Base-by-base conservation (phyloP, 2,797 vertebrate genomes). In the Balearica regulorum region DNA sequence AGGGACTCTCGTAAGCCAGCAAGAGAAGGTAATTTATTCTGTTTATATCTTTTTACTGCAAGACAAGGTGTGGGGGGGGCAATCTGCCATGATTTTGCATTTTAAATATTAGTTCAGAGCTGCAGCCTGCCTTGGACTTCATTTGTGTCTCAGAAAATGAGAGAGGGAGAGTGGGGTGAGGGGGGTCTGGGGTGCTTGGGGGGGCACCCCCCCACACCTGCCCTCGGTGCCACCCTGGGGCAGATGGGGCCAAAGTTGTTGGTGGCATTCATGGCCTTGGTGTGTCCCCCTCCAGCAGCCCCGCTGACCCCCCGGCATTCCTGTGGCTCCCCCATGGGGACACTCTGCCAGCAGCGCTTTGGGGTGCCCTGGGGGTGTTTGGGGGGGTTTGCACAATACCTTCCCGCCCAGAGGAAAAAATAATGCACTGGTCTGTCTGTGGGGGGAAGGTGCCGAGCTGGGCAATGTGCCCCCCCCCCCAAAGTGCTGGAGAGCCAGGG, bases 21-120 rank as follows among this genome's bases (percentile, higher is more conserved):
- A 9, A 72, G 89, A 94, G 94, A 96, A 97, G 95, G 97, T 97
- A 97, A 98, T 98, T 98, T 98, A 97, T 98, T 97, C 97, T 98
- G 98, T 98, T 98, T 98, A 96, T 98, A 97, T 97, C 97, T 98
- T 96, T 98, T 97, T 97, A 95, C 97, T 97, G 96, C 97, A 94
- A 95, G 96, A 93, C 90, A 88, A 96, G 94, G 60, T 39, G 39
- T 51, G 3, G 25, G 61, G 49, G 76, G 64, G 51, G 5, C 49
- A 94, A 64, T 96, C 93, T 94, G 58, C 95, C 95, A 93, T 87
- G 96, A 94, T 95, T 96, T 97, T 97, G 97, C 96, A 96, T 98
- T 96, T 98, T 97, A 98, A 98, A 97, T 97, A 97, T 97, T 97
- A 96, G 97, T 97, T 94, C 89, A 92, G 54, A 83, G 87, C 88